Base-by-base conservation (phyloP, 2,888 invertebrate genomes). In the Ecliptopera silaceata region DNA sequence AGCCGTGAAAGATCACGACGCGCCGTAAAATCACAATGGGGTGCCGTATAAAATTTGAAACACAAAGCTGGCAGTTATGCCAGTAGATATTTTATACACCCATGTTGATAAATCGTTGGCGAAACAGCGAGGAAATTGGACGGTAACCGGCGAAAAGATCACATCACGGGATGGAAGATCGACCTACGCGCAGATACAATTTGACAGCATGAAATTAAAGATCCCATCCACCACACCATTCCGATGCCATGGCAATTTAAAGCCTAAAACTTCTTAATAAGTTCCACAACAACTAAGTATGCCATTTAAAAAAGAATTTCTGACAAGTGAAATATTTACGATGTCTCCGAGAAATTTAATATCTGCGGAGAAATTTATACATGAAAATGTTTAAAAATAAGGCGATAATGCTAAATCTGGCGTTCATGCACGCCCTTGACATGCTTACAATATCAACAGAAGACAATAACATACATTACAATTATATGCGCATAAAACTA, bases 201-300 rank as follows among this genome's bases (percentile, higher is more conserved):
- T 71, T 69, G 79, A 79, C 79, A 73, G 75, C 80, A 78, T 82
- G 75, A 82, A 82, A 81, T 82, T 79, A 72, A 73, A 74, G 64
- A 69, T 66, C 59, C 60, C 56, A 26, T 6, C 26, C 26, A 26
- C 26, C 26, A 26, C 10, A 8, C 26, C 26, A 26, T 26, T 2
- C 26, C 47, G 50, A 22, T 26, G 44, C 57, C 53, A 48, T 57
- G 56, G 64, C 60, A 68, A 57, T 61, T 50, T 31, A 12, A 36
- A 31, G 44, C 32, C 49, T 59, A 58, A 68, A 68, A 70, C 65
- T 70, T 64, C 61, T 46, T 61, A 62, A 65, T 68, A 61, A 43
- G 54, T 47, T 67, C 60, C 39, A 29, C 55, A 49, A 51, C 56
- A 61, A 26, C 12, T 44, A 59, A 44, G 38, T 48, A 48, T 31